A percentile compares a stretch with the other conserved stretches of the same genome.
Evolutionary conservation across 1,140 invertebrate species (phyloP).

Genomic region (Delia radicum): DNA sequence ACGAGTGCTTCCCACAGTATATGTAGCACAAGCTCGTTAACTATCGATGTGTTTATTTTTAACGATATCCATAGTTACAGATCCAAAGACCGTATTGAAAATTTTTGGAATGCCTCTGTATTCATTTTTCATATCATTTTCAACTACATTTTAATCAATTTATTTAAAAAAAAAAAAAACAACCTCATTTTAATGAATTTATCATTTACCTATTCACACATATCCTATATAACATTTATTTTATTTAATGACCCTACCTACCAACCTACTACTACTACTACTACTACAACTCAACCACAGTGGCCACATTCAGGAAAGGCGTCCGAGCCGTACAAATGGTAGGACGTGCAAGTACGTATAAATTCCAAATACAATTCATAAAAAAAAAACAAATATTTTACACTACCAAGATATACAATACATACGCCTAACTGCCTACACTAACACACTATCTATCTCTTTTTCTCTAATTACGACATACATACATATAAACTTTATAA

Average conservation of each 20-base stretch:
- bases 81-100: too few relatives aligned
- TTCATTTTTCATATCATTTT: conserved; percentile 7
- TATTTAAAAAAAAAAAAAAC: background rate
- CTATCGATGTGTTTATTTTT: background rate
- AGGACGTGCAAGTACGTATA: conserved; percentile 95
- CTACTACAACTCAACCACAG: conserved; percentile 61
- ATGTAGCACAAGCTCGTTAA: too few relatives aligned
- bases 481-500: background rate
- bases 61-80: too few relatives aligned
- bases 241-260: conserved; percentile 14
- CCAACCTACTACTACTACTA: conserved; percentile 8
- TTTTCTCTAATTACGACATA: background rate
- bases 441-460: background rate
- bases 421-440: background rate
- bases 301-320: conserved; percentile 99
- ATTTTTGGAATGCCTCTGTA: too few relatives aligned
- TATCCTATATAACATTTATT: conserved; percentile 27
- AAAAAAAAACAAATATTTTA: background rate
- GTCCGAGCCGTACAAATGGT: conserved; percentile 97
- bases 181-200: conserved; percentile 12
- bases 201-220: conserved; percentile 18
- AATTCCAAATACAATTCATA: conserved; percentile 28
- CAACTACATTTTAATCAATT: conserved; percentile 3
- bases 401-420: background rate
- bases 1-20: too few relatives aligned